A percentile compares a stretch with the other conserved stretches of the same genome.
Evolutionary conservation across 1,140 invertebrate genomes (phyloP).

Genomic region (Leptonema lineaticorne): DNA sequence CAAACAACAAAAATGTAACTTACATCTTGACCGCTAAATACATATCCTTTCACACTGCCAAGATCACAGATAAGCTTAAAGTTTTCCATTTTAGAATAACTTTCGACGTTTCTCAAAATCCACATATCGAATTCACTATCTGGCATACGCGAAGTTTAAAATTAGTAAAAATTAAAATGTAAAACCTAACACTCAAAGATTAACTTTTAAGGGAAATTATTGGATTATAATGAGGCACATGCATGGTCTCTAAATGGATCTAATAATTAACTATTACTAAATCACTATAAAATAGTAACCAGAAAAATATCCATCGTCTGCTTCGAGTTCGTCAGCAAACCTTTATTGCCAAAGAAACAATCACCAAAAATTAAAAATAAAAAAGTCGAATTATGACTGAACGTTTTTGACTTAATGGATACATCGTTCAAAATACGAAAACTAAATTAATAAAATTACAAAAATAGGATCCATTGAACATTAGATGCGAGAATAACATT

Average conservation of each 20-base stretch:
- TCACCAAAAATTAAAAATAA: too few relatives aligned
- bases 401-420: too few relatives aligned
- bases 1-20: slow-evolving; percentile 1
- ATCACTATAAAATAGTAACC: background rate
- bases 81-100: slow-evolving; percentile 27
- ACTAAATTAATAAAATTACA: too few relatives aligned
- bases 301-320: background rate
- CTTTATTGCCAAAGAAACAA: background rate
- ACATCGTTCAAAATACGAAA: too few relatives aligned
- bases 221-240: slow-evolving; percentile 38
- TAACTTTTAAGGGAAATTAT: slow-evolving; percentile 14
- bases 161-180: background rate
- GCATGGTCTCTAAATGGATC: slow-evolving; percentile 35
- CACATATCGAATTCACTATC: too few relatives aligned
- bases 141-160: too few relatives aligned
- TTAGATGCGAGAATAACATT: too few relatives aligned
- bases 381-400: too few relatives aligned
- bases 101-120: background rate
- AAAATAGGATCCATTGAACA: too few relatives aligned
- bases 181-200: background rate
- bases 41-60: slow-evolving; percentile 30
- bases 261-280: slow-evolving; percentile 20
- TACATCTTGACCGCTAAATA: background rate
- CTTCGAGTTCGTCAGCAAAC: too few relatives aligned
- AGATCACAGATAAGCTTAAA: slow-evolving; percentile 39